A percentile compares a stretch with the other conserved stretches of the same genome.
These are phyloP conservation scores for Nemoura dubitans DNA, from an alignment of 2,888 invertebrate species.

Conservation along the genomic window DNA sequence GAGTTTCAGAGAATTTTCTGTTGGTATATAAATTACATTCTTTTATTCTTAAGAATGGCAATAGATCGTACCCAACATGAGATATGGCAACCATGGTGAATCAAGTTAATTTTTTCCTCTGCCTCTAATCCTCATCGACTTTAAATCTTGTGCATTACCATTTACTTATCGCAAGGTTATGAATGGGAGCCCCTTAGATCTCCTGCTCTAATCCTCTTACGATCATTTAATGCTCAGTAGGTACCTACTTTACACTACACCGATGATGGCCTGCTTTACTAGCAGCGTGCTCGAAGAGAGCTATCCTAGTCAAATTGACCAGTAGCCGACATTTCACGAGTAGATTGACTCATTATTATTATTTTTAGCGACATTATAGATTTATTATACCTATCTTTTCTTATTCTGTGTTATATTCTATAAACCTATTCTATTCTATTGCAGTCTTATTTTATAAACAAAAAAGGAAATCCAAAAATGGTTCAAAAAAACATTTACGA, in stretches of 20 bases:
- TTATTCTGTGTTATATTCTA: too few relatives aligned
- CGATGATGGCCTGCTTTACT: not conserved
- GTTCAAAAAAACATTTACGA: too few relatives aligned
- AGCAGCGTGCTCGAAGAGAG: too few relatives aligned
- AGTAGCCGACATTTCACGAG: too few relatives aligned
- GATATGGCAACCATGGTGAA: not conserved
- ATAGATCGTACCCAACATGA: not conserved
- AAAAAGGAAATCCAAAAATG: too few relatives aligned
- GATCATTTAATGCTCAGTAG: not conserved
- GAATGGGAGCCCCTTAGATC: not conserved
- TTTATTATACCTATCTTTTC: too few relatives aligned
- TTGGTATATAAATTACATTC: not conserved
- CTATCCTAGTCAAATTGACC: too few relatives aligned
- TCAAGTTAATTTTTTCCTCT: not conserved
- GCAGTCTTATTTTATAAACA: too few relatives aligned
- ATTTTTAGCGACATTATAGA: too few relatives aligned
- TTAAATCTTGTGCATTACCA: not conserved
- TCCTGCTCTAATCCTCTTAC: not conserved
- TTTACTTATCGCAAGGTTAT: not conserved
- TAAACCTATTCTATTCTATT: too few relatives aligned
- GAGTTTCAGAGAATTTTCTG: not conserved
- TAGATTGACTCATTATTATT: too few relatives aligned
- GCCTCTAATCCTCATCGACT: not conserved
- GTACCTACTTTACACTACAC: not conserved
- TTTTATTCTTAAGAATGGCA: not conserved